phyloP scores from a whole-genome alignment of 2,888 invertebrate species.

The Cetonia aurata region DNA sequence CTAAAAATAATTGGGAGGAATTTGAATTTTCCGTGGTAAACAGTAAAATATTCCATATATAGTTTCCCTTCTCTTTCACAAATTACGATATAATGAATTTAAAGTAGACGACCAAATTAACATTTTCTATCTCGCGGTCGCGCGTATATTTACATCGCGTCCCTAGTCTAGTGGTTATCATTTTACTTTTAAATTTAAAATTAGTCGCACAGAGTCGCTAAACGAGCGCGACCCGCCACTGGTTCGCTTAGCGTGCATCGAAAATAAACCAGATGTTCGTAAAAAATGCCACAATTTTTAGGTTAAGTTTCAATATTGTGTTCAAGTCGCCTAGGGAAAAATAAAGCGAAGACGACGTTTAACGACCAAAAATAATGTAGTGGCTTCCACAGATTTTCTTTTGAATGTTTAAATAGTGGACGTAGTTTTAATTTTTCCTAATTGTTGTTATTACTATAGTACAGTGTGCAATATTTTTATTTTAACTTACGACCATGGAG shows the following conservation, averaged over 20 bases:
- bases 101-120: slow-evolving; percentile 31
- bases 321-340: not conserved
- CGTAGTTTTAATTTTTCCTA: not conserved
- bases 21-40: too few species aligned
- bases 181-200: slow-evolving; percentile 17
- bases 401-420: slow-evolving; percentile 21
- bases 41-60: too few species aligned
- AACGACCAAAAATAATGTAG: slow-evolving; percentile 26
- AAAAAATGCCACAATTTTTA: slow-evolving; percentile 35
- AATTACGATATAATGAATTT: not conserved
- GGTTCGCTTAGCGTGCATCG: not conserved
- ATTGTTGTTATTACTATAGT: not conserved
- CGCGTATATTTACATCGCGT: slow-evolving; percentile 13
- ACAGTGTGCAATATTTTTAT: slow-evolving; percentile 26
- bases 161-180: slow-evolving; percentile 3
- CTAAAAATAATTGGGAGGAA: too few species aligned
- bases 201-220: not conserved
- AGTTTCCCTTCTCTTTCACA: too few species aligned
- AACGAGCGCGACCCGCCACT: not conserved
- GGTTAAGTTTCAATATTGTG: slow-evolving; percentile 25
- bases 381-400: not conserved
- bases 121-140: slow-evolving; percentile 14
- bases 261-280: slow-evolving; percentile 33
- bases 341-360: slow-evolving; percentile 7
- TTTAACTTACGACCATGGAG: slow-evolving; percentile 13